phyloP scores from a whole-genome alignment of 2,888 invertebrate species.

The Chironomus riparius region DNA sequence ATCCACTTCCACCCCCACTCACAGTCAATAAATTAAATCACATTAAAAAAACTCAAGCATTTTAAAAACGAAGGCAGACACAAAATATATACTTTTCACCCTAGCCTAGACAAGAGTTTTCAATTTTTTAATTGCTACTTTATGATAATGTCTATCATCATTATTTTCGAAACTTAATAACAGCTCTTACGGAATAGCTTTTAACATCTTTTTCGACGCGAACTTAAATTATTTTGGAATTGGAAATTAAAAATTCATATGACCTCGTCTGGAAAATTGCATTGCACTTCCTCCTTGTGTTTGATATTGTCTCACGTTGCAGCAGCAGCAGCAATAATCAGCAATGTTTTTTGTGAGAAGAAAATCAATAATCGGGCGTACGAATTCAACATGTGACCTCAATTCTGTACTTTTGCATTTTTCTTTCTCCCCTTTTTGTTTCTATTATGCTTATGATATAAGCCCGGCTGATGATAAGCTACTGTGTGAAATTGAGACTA shows the following conservation, averaged over 20 bases:
- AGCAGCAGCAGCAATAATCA: background rate
- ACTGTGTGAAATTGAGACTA: background rate
- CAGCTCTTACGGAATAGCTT: background rate
- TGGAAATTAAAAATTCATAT: background rate
- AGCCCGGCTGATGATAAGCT: background rate
- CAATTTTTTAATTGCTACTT: background rate
- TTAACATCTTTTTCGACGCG: no score
- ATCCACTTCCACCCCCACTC: no score
- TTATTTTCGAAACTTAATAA: background rate
- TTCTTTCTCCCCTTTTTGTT: background rate
- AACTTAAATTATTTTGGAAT: no score
- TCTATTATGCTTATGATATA: background rate
- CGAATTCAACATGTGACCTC: constrained; percentile 6
- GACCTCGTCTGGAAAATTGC: background rate
- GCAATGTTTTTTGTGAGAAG: background rate
- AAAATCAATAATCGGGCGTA: constrained; percentile 4
- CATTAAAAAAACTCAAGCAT: no score
- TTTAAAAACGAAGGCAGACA: no score
- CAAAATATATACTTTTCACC: no score
- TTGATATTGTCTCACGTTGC: background rate
- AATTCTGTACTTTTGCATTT: background rate
- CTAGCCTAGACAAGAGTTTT: no score
- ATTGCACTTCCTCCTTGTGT: background rate
- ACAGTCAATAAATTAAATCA: no score
- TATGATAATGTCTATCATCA: background rate